Conservation (phyloP, 2,888 invertebrate species). For the Pelosia muscerda region DNA sequence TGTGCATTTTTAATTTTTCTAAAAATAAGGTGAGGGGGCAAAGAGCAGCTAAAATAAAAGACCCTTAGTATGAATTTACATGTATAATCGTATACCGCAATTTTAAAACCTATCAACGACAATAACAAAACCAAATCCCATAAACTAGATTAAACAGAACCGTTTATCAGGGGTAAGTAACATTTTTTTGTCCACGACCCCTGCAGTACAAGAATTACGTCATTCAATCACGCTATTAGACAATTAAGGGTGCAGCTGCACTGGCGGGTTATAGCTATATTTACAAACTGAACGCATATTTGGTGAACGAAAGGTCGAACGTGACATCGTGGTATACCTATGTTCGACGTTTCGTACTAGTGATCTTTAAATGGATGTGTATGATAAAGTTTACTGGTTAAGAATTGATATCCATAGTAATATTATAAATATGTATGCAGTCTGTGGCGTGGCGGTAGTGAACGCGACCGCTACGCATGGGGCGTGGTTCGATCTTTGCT, state of each 20-base stretch:
- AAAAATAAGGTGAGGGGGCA: too few relatives aligned
- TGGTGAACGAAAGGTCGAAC: constrained; percentile 36
- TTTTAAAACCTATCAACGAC: constrained; percentile 29
- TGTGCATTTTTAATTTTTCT: too few relatives aligned
- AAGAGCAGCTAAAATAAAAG: too few relatives aligned
- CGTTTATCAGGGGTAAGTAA: constrained; percentile 30
- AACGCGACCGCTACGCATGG: too few relatives aligned
- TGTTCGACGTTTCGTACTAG: constrained; percentile 11
- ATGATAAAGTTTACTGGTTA: neutral
- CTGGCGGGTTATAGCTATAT: constrained; percentile 23
- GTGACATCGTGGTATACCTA: constrained; percentile 28
- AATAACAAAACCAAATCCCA: constrained; percentile 32
- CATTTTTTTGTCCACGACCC: constrained; percentile 37
- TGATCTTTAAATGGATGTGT: neutral
- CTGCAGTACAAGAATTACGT: constrained; percentile 40
- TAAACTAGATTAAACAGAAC: constrained; percentile 37
- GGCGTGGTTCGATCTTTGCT: too few relatives aligned
- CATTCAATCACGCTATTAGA: constrained; percentile 49
- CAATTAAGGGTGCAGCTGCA: constrained; percentile 55
- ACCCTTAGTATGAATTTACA: constrained; percentile 10
- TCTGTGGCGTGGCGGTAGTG: too few relatives aligned
- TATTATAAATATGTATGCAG: too few relatives aligned
- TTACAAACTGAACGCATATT: constrained; percentile 38
- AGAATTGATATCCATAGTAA: too few relatives aligned
- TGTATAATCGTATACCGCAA: constrained; percentile 23